Evolutionary conservation across 2,113 vertebrate species (phyloP).

Genomic region (Odocoileus virginianus): DNA sequence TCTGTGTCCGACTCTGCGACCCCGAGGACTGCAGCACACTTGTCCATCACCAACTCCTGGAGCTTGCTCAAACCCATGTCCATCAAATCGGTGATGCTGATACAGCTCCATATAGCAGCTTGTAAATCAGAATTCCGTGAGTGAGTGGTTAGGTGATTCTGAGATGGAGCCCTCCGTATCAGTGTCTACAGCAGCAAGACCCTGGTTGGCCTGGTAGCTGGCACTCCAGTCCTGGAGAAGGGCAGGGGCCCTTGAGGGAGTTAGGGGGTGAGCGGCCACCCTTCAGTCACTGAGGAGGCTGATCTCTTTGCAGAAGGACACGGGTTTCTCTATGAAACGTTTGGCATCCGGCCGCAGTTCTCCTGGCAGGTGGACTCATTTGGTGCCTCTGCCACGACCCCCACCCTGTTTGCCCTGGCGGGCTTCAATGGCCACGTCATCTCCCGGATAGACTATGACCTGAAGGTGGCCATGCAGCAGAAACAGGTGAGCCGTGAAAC

Average conservation of each 20-base stretch:
- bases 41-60: not conserved
- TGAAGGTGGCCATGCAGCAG: conserved; percentile 88
- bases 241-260: not conserved
- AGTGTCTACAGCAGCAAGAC: not conserved
- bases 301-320: conserved; percentile 87
- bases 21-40: not conserved
- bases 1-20: fast-evolving
- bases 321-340: conserved; percentile 93
- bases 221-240: not conserved
- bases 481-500: conserved; percentile 77
- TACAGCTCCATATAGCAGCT: not conserved
- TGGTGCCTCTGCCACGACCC: conserved; percentile 90
- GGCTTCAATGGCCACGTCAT: conserved; percentile 91
- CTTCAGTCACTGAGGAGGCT: not conserved
- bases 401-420: conserved; percentile 89
- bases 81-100: not conserved
- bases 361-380: conserved; percentile 95
- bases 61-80: not conserved
- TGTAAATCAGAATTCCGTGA: not conserved
- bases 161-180: not conserved
- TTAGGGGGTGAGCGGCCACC: not conserved
- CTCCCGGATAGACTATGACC: conserved; percentile 90
- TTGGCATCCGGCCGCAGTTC: conserved; percentile 88
- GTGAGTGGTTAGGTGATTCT: not conserved
- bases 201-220: not conserved